These are phyloP conservation scores for Oryzias melastigma DNA, from an alignment of 2,113 vertebrate species.

Conservation along the genomic window DNA sequence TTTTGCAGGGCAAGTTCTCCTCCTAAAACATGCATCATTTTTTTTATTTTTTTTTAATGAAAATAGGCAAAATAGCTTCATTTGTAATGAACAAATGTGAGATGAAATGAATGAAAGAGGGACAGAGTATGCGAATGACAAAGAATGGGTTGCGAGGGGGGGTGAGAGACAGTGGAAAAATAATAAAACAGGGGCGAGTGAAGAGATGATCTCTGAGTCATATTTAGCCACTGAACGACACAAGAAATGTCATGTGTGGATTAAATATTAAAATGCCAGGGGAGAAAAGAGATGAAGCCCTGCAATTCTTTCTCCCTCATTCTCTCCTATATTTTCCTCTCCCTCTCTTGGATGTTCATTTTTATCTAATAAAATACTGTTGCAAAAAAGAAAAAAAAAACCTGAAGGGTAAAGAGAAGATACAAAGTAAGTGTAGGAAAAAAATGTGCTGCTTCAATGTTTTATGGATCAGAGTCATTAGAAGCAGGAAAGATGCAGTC, in stretches of 20 bases:
- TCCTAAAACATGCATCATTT: not conserved
- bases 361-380: constrained; percentile 19
- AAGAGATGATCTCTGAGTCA: constrained; percentile 26
- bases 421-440: constrained; percentile 15
- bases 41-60: not conserved
- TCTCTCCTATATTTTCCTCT: not conserved
- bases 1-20: not conserved
- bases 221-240: constrained; percentile 44
- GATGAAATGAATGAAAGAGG: not conserved
- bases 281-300: constrained; percentile 14
- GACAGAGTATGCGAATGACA: not conserved
- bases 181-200: constrained; percentile 41
- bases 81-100: not conserved
- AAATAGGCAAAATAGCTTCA: not conserved
- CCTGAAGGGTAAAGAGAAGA: constrained; percentile 2
- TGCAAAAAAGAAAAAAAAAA: not conserved
- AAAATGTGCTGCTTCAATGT: constrained; percentile 25
- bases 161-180: constrained; percentile 5
- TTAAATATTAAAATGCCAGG: constrained; percentile 51
- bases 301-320: constrained; percentile 1
- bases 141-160: not conserved
- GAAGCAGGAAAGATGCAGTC: constrained; percentile 31
- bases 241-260: constrained; percentile 27
- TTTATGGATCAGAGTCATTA: constrained; percentile 60
- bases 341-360: constrained; percentile 1